phyloP scores from a whole-genome alignment of 2,888 invertebrate species.

The Trachelus troglodyta region DNA sequence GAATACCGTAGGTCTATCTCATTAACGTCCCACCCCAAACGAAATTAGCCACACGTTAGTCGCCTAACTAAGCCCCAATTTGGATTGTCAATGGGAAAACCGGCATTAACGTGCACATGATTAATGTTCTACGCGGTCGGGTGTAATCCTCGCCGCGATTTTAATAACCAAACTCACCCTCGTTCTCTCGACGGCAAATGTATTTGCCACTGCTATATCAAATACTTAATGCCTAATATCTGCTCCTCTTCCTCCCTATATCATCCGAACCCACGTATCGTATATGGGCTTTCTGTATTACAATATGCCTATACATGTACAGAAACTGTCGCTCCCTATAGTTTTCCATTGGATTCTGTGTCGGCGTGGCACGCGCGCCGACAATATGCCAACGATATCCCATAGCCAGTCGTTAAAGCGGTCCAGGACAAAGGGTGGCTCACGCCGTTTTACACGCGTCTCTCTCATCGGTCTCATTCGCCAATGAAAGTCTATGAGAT shows the following conservation, averaged over 20 bases:
- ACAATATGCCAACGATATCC: slow-evolving; percentile 32
- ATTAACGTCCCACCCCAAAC: slow-evolving; percentile 7
- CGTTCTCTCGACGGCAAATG: slow-evolving; percentile 14
- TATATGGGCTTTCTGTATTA: not conserved
- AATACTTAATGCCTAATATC: slow-evolving; percentile 17
- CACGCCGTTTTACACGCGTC: not conserved
- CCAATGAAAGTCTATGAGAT: slow-evolving; percentile 44
- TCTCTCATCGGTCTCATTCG: not conserved
- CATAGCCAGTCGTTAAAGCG: slow-evolving; percentile 29
- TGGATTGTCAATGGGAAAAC: slow-evolving; percentile 11
- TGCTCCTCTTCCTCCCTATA: not conserved
- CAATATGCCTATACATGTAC: not conserved
- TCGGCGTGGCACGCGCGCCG: slow-evolving; percentile 24
- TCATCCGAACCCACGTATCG: not conserved
- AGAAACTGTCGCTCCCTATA: not conserved
- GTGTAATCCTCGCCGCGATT: slow-evolving; percentile 40
- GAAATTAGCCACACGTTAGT: slow-evolving; percentile 44
- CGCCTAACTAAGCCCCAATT: slow-evolving; percentile 3
- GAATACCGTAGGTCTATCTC: not conserved
- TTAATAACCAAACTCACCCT: slow-evolving; percentile 41
- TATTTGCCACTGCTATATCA: slow-evolving; percentile 22
- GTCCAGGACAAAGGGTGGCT: slow-evolving; percentile 13
- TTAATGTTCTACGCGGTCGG: slow-evolving; percentile 43
- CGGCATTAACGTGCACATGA: slow-evolving; percentile 35
- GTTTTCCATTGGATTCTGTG: not conserved